phyloP scores from a whole-genome alignment of 2,888 invertebrate genomes.

The Calliphora vomitoria region DNA sequence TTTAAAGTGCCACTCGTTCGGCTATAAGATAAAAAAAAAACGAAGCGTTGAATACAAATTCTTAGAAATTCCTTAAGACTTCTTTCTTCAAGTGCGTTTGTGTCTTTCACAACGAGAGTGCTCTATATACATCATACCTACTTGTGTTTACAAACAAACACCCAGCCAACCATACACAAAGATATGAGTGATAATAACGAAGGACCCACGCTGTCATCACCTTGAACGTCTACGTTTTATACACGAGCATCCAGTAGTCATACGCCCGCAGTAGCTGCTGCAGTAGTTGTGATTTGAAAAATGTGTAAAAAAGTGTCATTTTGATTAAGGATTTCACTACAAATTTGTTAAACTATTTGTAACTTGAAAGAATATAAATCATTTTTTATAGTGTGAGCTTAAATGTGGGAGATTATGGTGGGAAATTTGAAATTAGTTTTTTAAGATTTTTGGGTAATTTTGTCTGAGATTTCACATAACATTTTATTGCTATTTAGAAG shows the following conservation, averaged over 20 bases:
- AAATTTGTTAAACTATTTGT: conserved; percentile 71
- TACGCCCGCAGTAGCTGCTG: neutral
- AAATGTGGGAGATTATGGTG: neutral
- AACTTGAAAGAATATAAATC: conserved; percentile 49
- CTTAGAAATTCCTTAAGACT: conserved; percentile 47
- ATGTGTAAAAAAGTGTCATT: conserved; percentile 45
- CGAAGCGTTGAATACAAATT: conserved; percentile 9
- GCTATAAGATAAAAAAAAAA: neutral
- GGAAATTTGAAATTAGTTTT: conserved; percentile 3
- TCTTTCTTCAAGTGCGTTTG: conserved; percentile 46
- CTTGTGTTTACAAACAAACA: conserved; percentile 10
- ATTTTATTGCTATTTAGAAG: too few species aligned
- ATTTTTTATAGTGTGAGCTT: conserved; percentile 14
- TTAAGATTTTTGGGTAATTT: neutral
- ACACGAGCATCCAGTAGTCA: neutral
- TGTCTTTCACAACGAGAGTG: conserved; percentile 48
- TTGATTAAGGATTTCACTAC: conserved; percentile 59
- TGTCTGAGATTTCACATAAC: neutral
- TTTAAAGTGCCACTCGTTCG: conserved; percentile 43
- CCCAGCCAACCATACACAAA: neutral
- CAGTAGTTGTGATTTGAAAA: conserved; percentile 31
- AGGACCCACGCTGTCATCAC: conserved; percentile 73
- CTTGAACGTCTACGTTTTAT: conserved; percentile 57
- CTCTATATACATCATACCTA: conserved; percentile 18
- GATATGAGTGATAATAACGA: conserved; percentile 36